Percentiles rank a stretch among this genome's conserved stretches.
phyloP scores from a whole-genome alignment of 53 echinoderm and acorn worm genomes.

The Apostichopus leukothele region DNA sequence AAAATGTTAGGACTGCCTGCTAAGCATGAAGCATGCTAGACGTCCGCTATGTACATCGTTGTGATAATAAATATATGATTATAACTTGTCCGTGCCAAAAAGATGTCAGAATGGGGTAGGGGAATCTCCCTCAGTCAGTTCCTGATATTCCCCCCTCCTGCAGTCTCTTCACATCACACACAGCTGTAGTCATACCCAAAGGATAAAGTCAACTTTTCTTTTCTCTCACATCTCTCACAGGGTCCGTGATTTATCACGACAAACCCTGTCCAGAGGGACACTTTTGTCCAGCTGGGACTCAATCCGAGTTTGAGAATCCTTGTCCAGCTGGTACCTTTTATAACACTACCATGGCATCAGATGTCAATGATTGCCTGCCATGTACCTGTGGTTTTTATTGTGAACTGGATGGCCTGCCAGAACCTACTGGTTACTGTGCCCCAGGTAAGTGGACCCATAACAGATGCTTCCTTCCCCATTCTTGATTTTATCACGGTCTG shows the following conservation, averaged over 20 bases:
- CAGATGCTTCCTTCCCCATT: background rate
- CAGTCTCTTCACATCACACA: too few relatives aligned
- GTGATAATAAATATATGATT: too few relatives aligned
- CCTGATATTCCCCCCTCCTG: too few relatives aligned
- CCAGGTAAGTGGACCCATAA: slow-evolving; percentile 59
- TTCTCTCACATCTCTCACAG: slow-evolving; percentile 32
- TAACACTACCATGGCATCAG: slow-evolving; percentile 76
- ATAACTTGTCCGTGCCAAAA: too few relatives aligned
- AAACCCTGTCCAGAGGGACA: slow-evolving; percentile 88
- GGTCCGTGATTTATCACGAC: slow-evolving; percentile 74
- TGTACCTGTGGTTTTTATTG: slow-evolving; percentile 86
- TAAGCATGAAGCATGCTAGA: too few relatives aligned
- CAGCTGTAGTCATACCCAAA: too few relatives aligned
- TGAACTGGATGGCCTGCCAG: slow-evolving; percentile 77
- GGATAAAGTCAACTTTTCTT: background rate
- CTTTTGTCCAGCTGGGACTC: slow-evolving; percentile 75
- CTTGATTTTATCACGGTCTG: too few relatives aligned
- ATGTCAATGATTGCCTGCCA: slow-evolving; percentile 73
- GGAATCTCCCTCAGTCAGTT: too few relatives aligned
- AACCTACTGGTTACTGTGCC: slow-evolving; percentile 72
- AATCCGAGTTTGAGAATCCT: slow-evolving; percentile 76
- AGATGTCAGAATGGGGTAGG: too few relatives aligned
- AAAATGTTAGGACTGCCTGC: too few relatives aligned
- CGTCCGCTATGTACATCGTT: too few relatives aligned
- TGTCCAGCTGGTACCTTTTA: slow-evolving; percentile 87